A percentile compares a stretch with the other conserved stretches of the same genome.
phyloP scores from a whole-genome alignment of 1,140 invertebrate species.

The Philaenus spumarius region DNA sequence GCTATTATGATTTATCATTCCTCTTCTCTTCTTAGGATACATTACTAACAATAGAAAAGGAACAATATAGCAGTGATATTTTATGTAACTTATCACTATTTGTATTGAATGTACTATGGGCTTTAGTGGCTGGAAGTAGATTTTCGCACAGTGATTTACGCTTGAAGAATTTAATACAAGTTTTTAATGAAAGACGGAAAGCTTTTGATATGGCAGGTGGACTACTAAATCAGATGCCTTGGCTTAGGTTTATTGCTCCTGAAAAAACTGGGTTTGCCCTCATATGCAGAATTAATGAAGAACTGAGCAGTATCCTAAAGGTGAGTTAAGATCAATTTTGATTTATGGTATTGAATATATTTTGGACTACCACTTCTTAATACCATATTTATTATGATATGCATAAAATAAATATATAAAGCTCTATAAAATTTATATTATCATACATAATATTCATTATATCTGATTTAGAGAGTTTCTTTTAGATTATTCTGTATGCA shows the following conservation, averaged over 20 bases:
- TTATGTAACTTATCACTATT: slow-evolving; percentile 39
- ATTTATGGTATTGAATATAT: too few species aligned
- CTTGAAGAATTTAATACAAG: slow-evolving; percentile 50
- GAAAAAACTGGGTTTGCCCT: slow-evolving; percentile 58
- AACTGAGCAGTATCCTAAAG: slow-evolving; percentile 51
- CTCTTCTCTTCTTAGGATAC: slow-evolving; percentile 16
- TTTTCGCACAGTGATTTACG: slow-evolving; percentile 37
- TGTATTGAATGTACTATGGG: slow-evolving; percentile 71
- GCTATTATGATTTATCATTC: too few species aligned
- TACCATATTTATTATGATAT: too few species aligned
- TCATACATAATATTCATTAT: too few species aligned
- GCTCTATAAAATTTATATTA: too few species aligned
- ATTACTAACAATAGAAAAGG: slow-evolving; percentile 2
- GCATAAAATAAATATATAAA: too few species aligned
- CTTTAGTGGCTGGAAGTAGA: slow-evolving; percentile 55
- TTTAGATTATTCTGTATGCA: too few species aligned
- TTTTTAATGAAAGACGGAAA: slow-evolving; percentile 53
- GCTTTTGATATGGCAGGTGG: slow-evolving; percentile 66
- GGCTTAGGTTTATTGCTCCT: slow-evolving; percentile 59
- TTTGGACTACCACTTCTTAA: too few species aligned
- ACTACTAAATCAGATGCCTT: slow-evolving; percentile 57
- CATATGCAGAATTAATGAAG: slow-evolving; percentile 52
- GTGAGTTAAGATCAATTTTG: slow-evolving; percentile 36
- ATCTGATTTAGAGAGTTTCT: too few species aligned
- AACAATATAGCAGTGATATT: background rate